phyloP scores from a whole-genome alignment of 2,797 vertebrate species.

The Hippopotamyrus pictus region DNA sequence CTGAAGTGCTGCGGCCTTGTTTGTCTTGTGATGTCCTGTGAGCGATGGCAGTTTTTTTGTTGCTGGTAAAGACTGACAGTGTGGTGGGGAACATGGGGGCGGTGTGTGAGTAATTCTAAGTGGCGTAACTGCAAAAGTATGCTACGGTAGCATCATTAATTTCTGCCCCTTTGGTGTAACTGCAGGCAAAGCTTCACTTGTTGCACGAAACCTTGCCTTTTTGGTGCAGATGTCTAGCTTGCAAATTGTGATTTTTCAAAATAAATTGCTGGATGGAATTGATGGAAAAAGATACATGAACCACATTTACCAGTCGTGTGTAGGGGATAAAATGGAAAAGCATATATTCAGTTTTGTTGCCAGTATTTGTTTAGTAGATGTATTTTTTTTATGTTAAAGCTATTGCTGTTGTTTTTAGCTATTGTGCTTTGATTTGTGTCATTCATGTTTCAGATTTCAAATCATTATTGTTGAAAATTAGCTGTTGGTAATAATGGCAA shows the following conservation, averaged over 20 bases:
- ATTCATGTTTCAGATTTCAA: not conserved
- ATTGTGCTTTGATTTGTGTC: not conserved
- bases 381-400: not conserved
- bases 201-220: not conserved
- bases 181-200: not conserved
- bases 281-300: not conserved
- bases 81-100: not conserved
- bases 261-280: not conserved
- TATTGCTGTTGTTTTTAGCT: not conserved
- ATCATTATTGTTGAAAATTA: not conserved
- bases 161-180: not conserved
- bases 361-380: not conserved
- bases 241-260: not conserved
- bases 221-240: not conserved
- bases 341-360: not conserved
- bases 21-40: not conserved
- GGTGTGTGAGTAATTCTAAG: not conserved
- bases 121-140: not conserved
- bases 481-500: not conserved
- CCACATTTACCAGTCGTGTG: not conserved
- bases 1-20: not conserved
- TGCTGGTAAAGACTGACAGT: not conserved
- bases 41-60: not conserved
- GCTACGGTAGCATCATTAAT: not conserved
- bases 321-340: not conserved